phyloP scores from a whole-genome alignment of 2,888 invertebrate species.

The Papilio elwesi region DNA sequence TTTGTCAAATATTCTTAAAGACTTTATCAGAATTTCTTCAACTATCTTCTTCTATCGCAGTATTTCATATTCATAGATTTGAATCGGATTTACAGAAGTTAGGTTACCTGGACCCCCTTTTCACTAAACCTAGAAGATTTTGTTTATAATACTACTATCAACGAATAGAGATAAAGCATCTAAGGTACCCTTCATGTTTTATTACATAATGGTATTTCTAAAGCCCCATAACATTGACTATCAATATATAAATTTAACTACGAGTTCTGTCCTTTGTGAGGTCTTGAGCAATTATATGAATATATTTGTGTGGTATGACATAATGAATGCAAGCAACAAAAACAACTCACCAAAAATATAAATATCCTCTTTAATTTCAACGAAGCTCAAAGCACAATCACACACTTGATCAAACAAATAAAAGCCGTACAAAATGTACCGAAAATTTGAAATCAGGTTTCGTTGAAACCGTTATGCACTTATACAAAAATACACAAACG shows the following conservation, averaged over 20 bases:
- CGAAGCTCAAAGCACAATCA: slow-evolving; percentile 33
- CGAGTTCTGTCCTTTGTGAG: too few relatives aligned
- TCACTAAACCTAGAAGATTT: not conserved
- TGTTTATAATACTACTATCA: too few relatives aligned
- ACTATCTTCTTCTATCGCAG: too few relatives aligned
- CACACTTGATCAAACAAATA: slow-evolving; percentile 57
- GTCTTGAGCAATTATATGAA: not conserved
- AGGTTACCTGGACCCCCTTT: not conserved
- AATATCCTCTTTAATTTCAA: slow-evolving; percentile 42
- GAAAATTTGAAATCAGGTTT: slow-evolving; percentile 69
- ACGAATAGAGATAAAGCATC: too few relatives aligned
- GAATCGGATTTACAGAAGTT: not conserved
- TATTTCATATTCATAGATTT: too few relatives aligned
- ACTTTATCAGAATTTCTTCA: too few relatives aligned
- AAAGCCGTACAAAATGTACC: slow-evolving; percentile 50
- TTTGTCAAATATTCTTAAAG: too few relatives aligned
- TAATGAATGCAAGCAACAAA: not conserved
- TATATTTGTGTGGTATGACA: not conserved
- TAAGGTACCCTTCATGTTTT: too few relatives aligned
- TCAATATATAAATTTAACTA: too few relatives aligned
- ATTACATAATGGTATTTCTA: too few relatives aligned
- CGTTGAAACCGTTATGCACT: slow-evolving; percentile 71
- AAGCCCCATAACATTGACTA: too few relatives aligned
- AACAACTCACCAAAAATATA: slow-evolving; percentile 25
- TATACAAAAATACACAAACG: slow-evolving; percentile 39